Evolutionary conservation across 2,113 vertebrate species (phyloP).

Genomic region (Micromys minutus): DNA sequence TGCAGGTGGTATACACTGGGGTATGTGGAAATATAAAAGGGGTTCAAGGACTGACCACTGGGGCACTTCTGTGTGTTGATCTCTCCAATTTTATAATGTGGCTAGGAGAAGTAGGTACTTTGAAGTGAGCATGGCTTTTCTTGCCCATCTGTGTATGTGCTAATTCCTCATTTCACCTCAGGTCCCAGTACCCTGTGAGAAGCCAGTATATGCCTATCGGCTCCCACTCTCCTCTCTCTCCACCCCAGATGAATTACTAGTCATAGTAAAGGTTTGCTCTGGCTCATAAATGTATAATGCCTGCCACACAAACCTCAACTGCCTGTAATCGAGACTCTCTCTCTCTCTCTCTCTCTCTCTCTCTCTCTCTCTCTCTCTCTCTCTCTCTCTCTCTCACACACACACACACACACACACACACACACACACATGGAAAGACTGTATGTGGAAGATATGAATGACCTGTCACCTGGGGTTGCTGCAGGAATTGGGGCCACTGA

Average conservation of each 20-base stretch:
- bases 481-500: constrained; percentile 16
- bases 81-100: background rate
- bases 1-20: background rate
- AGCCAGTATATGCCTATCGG: background rate
- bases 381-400: too few species aligned
- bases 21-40: background rate
- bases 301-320: constrained; percentile 63
- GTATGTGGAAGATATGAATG: constrained; percentile 43
- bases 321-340: constrained; percentile 36
- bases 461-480: constrained; percentile 47
- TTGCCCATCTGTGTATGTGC: background rate
- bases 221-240: background rate
- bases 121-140: background rate
- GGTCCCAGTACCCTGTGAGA: background rate
- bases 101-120: background rate
- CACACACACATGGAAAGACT: background rate
- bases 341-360: too few species aligned
- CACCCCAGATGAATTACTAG: constrained; percentile 24
- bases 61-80: background rate
- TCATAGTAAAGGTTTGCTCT: constrained; percentile 56
- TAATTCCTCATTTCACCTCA: background rate
- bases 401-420: too few species aligned
- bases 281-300: constrained; percentile 66
- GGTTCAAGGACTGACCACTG: background rate
- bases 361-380: too few species aligned